Conservation (phyloP, 2,888 invertebrate genomes). For the Galeruca laticollis region DNA sequence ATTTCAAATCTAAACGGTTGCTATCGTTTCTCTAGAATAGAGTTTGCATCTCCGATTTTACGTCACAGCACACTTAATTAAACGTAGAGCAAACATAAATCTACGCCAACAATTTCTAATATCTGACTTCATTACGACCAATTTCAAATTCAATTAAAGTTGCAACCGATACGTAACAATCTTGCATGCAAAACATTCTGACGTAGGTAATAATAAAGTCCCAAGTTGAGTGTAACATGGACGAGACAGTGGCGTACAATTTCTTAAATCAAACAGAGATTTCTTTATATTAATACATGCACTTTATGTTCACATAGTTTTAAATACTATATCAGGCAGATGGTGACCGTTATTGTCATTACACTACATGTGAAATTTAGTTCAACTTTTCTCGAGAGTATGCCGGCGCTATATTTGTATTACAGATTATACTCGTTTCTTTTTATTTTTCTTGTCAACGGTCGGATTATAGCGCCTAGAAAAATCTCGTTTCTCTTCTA, state of each 20-base stretch:
- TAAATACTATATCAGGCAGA: no score
- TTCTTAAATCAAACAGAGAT: neutral
- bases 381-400: no score
- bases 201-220: slow-evolving; percentile 30
- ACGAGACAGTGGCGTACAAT: neutral
- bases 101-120: slow-evolving; percentile 18
- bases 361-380: no score
- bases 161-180: slow-evolving; percentile 28
- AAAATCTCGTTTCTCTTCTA: no score
- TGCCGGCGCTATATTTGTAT: no score
- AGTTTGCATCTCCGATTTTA: neutral
- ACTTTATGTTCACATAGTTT: no score
- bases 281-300: neutral
- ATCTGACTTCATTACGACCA: slow-evolving; percentile 15
- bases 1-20: neutral
- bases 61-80: slow-evolving; percentile 6
- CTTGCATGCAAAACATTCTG: slow-evolving; percentile 26
- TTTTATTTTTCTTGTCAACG: no score
- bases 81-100: slow-evolving; percentile 8
- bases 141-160: slow-evolving; percentile 36
- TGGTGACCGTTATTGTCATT: no score
- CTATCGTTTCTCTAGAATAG: neutral
- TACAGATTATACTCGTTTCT: no score
- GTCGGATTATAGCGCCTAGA: no score
- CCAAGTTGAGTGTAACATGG: neutral